Evolutionary conservation across 2,113 vertebrate genomes (phyloP).

Genomic region (Onychostruthus taczanowskii): DNA sequence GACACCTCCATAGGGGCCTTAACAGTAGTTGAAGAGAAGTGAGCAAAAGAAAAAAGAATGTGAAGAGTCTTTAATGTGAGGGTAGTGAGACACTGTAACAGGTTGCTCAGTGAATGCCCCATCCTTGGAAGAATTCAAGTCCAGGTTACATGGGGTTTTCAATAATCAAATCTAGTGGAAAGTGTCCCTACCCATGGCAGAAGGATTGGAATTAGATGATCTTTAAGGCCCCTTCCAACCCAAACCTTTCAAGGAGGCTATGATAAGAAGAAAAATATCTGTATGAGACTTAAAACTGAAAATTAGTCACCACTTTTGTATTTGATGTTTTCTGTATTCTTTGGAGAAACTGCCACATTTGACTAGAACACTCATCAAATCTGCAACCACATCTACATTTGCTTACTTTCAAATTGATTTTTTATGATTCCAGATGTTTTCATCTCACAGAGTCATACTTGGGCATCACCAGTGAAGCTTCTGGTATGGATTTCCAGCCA

Average conservation of each 20-base stretch:
- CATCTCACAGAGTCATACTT: rapidly evolving
- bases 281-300: background rate
- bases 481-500: background rate
- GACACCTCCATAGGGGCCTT: background rate
- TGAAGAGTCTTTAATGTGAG: background rate
- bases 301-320: background rate
- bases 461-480: background rate
- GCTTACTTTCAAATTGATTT: background rate
- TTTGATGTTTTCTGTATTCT: background rate
- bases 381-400: background rate
- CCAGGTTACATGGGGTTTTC: background rate
- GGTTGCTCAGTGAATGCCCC: background rate
- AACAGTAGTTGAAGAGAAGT: background rate
- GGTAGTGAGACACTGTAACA: too few species aligned
- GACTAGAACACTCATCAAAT: background rate
- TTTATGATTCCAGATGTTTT: background rate
- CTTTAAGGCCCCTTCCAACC: background rate
- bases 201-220: background rate
- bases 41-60: background rate
- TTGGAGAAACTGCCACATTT: background rate
- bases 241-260: background rate
- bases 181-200: background rate
- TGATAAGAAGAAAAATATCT: background rate
- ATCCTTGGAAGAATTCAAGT: background rate
- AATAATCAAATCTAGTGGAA: background rate